Percentiles rank a stretch among this genome's conserved stretches.
These are phyloP conservation scores for Drosophila miranda DNA, from an alignment of 1,140 invertebrate species.

Conservation along the genomic window DNA sequence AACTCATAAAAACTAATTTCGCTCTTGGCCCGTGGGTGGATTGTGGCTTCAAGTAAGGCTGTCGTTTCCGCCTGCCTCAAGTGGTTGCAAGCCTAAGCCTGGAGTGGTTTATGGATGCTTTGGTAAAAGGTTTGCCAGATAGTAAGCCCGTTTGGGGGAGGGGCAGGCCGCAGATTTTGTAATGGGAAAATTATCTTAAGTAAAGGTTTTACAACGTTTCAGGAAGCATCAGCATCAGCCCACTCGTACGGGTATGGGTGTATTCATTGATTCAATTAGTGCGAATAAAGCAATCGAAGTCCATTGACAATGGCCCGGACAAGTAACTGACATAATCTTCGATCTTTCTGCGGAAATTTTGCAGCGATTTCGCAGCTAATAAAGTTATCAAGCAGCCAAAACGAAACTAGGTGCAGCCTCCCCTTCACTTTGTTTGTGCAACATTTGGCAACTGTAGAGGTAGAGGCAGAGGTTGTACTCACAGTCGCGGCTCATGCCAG, in stretches of 20 bases:
- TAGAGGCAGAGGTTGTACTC: slow-evolving; percentile 41
- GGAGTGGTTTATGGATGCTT: slow-evolving; percentile 49
- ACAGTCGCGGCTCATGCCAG: slow-evolving; percentile 99
- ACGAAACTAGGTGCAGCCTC: slow-evolving; percentile 48
- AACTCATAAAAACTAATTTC: slow-evolving; percentile 74
- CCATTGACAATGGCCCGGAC: slow-evolving; percentile 32
- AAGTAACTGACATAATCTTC: slow-evolving; percentile 57
- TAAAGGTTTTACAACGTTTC: slow-evolving; percentile 32
- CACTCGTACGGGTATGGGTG: slow-evolving; percentile 3
- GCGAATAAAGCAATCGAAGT: slow-evolving; percentile 9
- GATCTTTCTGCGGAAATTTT: slow-evolving; percentile 47
- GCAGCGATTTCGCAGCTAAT: slow-evolving; percentile 56
- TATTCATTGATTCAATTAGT: slow-evolving; percentile 35
- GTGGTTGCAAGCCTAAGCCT: slow-evolving; percentile 2
- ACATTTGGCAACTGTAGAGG: not conserved
- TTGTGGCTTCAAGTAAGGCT: slow-evolving; percentile 20
- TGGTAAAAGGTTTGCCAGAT: slow-evolving; percentile 26
- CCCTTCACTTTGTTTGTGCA: slow-evolving; percentile 55
- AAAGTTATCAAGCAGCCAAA: slow-evolving; percentile 57
- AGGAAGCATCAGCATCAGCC: slow-evolving; percentile 21
- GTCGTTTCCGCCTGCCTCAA: slow-evolving; percentile 14
- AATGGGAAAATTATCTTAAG: slow-evolving; percentile 39
- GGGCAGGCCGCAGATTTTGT: slow-evolving; percentile 2
- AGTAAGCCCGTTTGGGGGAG: slow-evolving; percentile 10
- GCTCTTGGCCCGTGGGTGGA: slow-evolving; percentile 37